Evolutionary conservation across 64 coral and sea anemone species (phyloP).

Genomic region (Acropora yongei): DNA sequence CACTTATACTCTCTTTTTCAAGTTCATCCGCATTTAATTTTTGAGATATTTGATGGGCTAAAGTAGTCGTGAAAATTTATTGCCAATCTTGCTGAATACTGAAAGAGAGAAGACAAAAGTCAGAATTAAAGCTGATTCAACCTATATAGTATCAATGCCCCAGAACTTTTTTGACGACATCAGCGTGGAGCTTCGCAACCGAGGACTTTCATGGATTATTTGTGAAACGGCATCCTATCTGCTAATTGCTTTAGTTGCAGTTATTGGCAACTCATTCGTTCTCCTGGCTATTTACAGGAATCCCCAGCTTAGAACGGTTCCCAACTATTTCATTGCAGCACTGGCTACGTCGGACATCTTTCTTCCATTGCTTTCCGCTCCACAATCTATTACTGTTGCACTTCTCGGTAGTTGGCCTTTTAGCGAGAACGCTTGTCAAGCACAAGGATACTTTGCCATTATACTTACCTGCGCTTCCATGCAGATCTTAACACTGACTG

Average conservation of each 20-base stretch:
- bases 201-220: not conserved
- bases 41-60: too few species aligned
- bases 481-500: constrained; percentile 53
- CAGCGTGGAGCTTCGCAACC: not conserved
- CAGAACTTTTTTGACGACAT: not conserved
- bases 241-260: not conserved
- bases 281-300: constrained; percentile 48
- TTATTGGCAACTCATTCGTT: constrained; percentile 40
- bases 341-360: constrained; percentile 55
- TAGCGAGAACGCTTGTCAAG: constrained; percentile 2
- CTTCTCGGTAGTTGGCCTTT: constrained; percentile 42
- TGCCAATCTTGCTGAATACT: too few species aligned
- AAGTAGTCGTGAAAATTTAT: too few species aligned
- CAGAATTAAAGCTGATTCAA: not conserved
- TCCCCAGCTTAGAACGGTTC: constrained; percentile 34
- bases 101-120: not conserved
- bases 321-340: constrained; percentile 44
- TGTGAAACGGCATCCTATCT: not conserved
- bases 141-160: not conserved
- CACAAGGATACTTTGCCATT: constrained; percentile 48
- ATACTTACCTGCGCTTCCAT: constrained; percentile 14
- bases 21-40: too few species aligned
- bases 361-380: constrained; percentile 36
- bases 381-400: not conserved
- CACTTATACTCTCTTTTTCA: too few species aligned